phyloP scores from a whole-genome alignment of 2,797 vertebrate genomes.

The Catamblyrhynchus diadema region DNA sequence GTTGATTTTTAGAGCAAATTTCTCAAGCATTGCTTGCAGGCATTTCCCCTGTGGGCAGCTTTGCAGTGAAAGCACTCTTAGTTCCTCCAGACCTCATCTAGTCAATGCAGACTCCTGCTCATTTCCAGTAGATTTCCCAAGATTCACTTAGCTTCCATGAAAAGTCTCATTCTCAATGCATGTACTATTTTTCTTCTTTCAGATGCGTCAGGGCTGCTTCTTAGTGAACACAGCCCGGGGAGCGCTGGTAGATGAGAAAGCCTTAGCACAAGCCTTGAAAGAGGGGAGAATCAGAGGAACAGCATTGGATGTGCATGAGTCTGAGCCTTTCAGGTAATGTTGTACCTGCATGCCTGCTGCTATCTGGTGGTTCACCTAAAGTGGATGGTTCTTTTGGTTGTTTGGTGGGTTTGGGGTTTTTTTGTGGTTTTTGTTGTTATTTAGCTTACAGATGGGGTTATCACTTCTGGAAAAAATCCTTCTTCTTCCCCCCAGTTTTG shows the following conservation, averaged over 20 bases:
- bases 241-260: slow-evolving; percentile 88
- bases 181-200: slow-evolving; percentile 19
- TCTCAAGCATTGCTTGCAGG: slow-evolving; percentile 53
- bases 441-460: background rate
- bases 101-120: slow-evolving; percentile 38
- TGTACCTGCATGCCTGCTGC: background rate
- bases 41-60: slow-evolving; percentile 43
- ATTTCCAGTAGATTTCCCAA: slow-evolving; percentile 41
- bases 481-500: slow-evolving; percentile 73
- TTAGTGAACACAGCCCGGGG: slow-evolving; percentile 89
- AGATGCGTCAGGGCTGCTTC: slow-evolving; percentile 92
- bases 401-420: background rate
- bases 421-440: background rate
- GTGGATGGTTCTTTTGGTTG: background rate
- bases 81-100: slow-evolving; percentile 23
- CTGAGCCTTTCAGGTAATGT: slow-evolving; percentile 86
- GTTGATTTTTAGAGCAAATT: slow-evolving; percentile 38
- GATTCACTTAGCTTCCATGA: background rate
- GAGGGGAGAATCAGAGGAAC: slow-evolving; percentile 90
- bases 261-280: slow-evolving; percentile 87
- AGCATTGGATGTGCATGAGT: slow-evolving; percentile 87
- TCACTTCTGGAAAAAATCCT: background rate
- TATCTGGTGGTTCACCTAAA: background rate
- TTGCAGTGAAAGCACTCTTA: slow-evolving; percentile 47
- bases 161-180: slow-evolving; percentile 9